A percentile compares a stretch with the other conserved stretches of the same genome.
Evolutionary conservation across 2,797 vertebrate species (phyloP).

Genomic region (Stomatorhinus walkeri): DNA sequence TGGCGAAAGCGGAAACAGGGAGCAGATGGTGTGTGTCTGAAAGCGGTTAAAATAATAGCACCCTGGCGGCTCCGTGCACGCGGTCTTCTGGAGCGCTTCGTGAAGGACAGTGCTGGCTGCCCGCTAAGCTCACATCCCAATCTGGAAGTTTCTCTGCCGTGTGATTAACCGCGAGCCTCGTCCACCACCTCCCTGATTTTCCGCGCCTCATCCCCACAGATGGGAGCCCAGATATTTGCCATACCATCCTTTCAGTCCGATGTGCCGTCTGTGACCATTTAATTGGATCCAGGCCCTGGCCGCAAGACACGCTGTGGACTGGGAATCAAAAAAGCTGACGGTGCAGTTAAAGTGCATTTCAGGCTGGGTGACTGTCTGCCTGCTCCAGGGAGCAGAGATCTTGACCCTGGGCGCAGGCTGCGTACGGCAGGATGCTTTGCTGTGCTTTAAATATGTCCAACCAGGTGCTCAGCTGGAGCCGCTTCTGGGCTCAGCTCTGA

Average conservation of each 20-base stretch:
- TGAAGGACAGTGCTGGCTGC: neutral
- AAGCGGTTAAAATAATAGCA: neutral
- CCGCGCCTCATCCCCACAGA: neutral
- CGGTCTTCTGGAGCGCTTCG: neutral
- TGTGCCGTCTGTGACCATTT: neutral
- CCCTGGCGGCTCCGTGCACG: neutral
- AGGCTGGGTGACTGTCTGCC: neutral
- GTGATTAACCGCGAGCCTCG: neutral
- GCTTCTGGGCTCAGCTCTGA: neutral
- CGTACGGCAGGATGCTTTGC: neutral
- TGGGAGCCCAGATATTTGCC: neutral
- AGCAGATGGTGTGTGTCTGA: slow-evolving; percentile 12
- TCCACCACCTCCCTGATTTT: neutral
- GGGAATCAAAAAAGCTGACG: neutral
- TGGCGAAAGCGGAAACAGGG: neutral
- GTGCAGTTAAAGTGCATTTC: no score
- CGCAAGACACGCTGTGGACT: neutral
- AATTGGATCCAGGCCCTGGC: slow-evolving; percentile 11
- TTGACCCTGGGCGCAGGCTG: neutral
- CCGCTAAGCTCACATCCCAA: neutral
- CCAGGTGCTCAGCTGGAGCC: neutral
- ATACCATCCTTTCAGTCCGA: neutral
- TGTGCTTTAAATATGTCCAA: neutral
- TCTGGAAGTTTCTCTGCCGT: slow-evolving; percentile 7
- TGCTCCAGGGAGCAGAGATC: neutral